Percentiles rank a stretch among this genome's conserved stretches.
These are phyloP conservation scores for Trichoplusia ni DNA, from an alignment of 1,140 invertebrate species.

Conservation along the genomic window DNA sequence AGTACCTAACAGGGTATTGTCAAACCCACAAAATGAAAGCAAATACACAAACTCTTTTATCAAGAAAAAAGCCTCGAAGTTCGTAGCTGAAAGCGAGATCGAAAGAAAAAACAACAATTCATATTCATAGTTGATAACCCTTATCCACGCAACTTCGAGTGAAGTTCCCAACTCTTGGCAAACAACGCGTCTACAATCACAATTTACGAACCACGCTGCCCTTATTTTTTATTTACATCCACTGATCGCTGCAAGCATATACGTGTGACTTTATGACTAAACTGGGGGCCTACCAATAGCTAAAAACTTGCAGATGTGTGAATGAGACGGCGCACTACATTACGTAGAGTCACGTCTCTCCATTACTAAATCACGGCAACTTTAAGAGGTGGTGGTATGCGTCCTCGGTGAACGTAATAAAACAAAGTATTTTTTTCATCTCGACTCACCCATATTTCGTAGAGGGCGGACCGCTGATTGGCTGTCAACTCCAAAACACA, in stretches of 20 bases:
- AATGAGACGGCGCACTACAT: too few relatives aligned
- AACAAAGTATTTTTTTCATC: slow-evolving; percentile 29
- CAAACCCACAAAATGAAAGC: too few relatives aligned
- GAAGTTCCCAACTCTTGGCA: neutral
- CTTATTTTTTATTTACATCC: slow-evolving; percentile 15
- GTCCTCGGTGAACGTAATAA: slow-evolving; percentile 17
- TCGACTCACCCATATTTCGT: slow-evolving; percentile 28
- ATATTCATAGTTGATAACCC: neutral
- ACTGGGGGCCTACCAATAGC: too few relatives aligned
- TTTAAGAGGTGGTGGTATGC: too few relatives aligned
- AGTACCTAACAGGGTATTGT: too few relatives aligned
- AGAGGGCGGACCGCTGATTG: slow-evolving; percentile 27
- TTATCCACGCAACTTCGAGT: neutral
- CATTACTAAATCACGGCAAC: neutral
- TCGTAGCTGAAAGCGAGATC: too few relatives aligned
- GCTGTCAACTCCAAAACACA: slow-evolving; percentile 36
- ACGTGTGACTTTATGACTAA: neutral
- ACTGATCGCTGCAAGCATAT: slow-evolving; percentile 9
- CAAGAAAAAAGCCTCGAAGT: too few relatives aligned
- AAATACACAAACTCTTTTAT: too few relatives aligned
- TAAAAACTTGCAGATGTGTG: too few relatives aligned
- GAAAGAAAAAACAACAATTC: too few relatives aligned
- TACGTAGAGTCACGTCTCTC: neutral
- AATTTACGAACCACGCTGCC: neutral
- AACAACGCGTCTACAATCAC: neutral